These are phyloP conservation scores for Drosophila virilis DNA, from an alignment of 1,140 invertebrate species.

Conservation along the genomic window DNA sequence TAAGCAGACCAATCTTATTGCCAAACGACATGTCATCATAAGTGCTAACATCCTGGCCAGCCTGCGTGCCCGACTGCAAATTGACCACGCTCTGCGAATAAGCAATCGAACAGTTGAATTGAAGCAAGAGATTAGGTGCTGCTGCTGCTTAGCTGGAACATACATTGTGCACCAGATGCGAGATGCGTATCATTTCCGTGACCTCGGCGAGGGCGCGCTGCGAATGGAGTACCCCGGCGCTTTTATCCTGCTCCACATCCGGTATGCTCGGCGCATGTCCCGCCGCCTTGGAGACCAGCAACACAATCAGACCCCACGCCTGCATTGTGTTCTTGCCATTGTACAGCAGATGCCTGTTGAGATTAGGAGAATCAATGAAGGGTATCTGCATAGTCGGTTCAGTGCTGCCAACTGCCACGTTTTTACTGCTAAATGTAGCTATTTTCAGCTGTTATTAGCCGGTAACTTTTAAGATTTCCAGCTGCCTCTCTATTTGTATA, in stretches of 20 bases:
- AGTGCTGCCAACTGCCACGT: no score
- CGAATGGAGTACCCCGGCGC: constrained; percentile 91
- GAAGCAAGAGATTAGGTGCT: background rate
- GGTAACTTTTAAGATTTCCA: no score
- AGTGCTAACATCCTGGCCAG: constrained; percentile 84
- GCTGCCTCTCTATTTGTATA: background rate
- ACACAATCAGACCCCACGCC: constrained; percentile 95
- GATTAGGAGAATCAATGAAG: background rate
- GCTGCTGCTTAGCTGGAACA: constrained; percentile 6
- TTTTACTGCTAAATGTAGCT: no score
- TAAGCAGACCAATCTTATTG: constrained; percentile 97
- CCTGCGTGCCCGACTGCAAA: constrained; percentile 87
- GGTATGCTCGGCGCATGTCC: constrained; percentile 91
- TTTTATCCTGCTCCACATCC: constrained; percentile 93
- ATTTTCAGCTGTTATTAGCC: no score
- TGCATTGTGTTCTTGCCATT: constrained; percentile 96
- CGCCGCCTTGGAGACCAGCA: constrained; percentile 96
- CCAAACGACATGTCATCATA: constrained; percentile 94
- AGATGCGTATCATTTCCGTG: constrained; percentile 98
- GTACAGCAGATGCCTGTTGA: constrained; percentile 74
- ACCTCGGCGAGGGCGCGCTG: constrained; percentile 97
- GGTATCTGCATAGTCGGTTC: no score
- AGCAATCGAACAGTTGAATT: background rate
- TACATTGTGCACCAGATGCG: constrained; percentile 96
- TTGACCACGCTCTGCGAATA: constrained; percentile 89